Evolutionary conservation across 2,888 invertebrate species (phyloP).

Genomic region (Drosophila multiciliata): DNA sequence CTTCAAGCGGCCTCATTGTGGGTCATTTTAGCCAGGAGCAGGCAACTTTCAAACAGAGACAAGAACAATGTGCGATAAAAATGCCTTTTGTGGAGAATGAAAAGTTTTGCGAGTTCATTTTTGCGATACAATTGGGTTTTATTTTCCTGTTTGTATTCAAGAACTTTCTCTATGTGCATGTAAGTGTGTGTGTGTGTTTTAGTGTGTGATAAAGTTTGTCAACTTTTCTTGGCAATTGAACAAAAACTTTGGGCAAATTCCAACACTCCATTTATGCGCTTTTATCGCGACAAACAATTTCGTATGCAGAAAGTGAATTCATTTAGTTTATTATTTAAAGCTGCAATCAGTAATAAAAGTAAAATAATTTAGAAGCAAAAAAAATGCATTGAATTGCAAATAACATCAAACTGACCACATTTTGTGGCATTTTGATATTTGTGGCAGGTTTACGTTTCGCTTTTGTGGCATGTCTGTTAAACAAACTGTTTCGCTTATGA

Average conservation of each 20-base stretch:
- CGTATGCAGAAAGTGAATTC: slow-evolving; percentile 16
- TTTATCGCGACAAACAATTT: slow-evolving; percentile 42
- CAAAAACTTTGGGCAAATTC: slow-evolving; percentile 61
- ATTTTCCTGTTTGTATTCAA: slow-evolving; percentile 58
- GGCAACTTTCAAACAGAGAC: slow-evolving; percentile 12
- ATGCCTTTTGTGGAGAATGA: slow-evolving; percentile 43
- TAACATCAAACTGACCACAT: slow-evolving; percentile 8
- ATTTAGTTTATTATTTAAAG: slow-evolving; percentile 7
- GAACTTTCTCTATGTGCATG: slow-evolving; percentile 37
- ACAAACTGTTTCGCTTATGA: slow-evolving; percentile 5
- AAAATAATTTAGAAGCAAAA: neutral
- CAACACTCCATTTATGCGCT: slow-evolving; percentile 60
- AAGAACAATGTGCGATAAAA: slow-evolving; percentile 49
- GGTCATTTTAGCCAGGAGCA: slow-evolving; percentile 32
- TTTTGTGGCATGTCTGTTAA: slow-evolving; percentile 11
- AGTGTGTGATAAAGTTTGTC: slow-evolving; percentile 45
- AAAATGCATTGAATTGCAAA: neutral
- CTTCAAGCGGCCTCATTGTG: slow-evolving; percentile 54
- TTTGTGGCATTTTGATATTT: slow-evolving; percentile 22
- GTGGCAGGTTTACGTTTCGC: slow-evolving; percentile 21
- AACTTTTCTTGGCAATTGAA: slow-evolving; percentile 51
- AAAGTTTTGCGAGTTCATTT: slow-evolving; percentile 58
- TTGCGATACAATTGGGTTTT: slow-evolving; percentile 51
- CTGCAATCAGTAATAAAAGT: neutral
- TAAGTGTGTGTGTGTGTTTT: slow-evolving; percentile 12